Evolutionary conservation across 1,140 invertebrate species (phyloP), one percentile per base, ranked within the genome.

Genomic region (Eurosta solidaginis): DNA sequence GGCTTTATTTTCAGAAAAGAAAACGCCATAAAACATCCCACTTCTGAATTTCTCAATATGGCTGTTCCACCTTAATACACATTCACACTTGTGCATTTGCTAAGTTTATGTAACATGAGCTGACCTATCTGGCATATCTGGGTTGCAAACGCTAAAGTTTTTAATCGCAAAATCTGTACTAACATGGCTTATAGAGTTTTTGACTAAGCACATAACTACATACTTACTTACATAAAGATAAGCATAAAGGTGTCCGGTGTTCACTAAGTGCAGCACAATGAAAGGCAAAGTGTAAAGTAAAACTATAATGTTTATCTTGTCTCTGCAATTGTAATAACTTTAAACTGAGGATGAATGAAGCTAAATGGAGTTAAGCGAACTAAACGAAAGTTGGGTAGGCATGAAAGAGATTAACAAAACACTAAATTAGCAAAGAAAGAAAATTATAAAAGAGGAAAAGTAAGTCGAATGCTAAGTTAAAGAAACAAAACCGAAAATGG

Each of bases 301-400:
- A 36, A 20, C 54, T 59, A 12, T 36, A 36, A 36, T 59, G 54
- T 36, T 59, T 59, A 59, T 36, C 29, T 29, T 59, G 54, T 33
- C 29, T 59, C 33, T 59, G 54, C 29, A 59, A n/a, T 59, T 59
- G 29, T 59, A 59, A 36, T 59, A 59, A 59, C 17, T 59, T 59
- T 59, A 12, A 7, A 7, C 5, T 29, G 27, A 36, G 33, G 29
- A 33, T 59, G 54, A n/a, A 59, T 27, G 54, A 14, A 17, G 10
- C 14, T 33, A 33, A 33, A 59, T 59, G 14, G 20, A 33, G 14
- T 29, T 33, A 5, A n/a, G 27, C n/a, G n/a, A n/a, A n/a, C 7
- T 14, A 2, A 5, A 4, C 29, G 12, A 10, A 3, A 29, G 2
- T 14, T 33, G 52, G 25, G 50, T n/a, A 17, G 27, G 27, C 17